phyloP scores from a whole-genome alignment of 2,113 vertebrate species.

The Bufo bufo region DNA sequence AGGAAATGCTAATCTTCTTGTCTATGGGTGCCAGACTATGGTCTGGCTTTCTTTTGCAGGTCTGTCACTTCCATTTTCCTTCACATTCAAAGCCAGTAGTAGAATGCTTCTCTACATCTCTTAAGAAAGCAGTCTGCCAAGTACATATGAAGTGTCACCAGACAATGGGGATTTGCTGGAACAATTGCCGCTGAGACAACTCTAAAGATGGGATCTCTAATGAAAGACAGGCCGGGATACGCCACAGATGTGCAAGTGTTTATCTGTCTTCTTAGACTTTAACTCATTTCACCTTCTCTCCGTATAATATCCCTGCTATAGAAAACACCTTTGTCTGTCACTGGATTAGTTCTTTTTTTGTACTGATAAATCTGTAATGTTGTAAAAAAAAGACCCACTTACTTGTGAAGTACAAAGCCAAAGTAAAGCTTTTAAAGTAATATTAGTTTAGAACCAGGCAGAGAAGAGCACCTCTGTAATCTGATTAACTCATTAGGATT shows the following conservation, averaged over 20 bases:
- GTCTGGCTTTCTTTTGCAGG: constrained; percentile 26
- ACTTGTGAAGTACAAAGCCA: constrained; percentile 41
- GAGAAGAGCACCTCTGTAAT: constrained; percentile 40
- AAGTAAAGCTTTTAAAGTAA: constrained; percentile 50
- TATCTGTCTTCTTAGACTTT: constrained; percentile 17
- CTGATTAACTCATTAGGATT: constrained; percentile 50
- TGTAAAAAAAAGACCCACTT: constrained; percentile 5
- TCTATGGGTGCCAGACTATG: constrained; percentile 10
- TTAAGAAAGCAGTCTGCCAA: constrained; percentile 37
- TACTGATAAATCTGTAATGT: constrained; percentile 42
- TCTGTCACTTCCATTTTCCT: constrained; percentile 20
- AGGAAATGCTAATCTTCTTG: constrained; percentile 16
- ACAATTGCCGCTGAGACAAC: constrained; percentile 10
- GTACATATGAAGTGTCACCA: constrained; percentile 34
- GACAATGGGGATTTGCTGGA: constrained; percentile 34
- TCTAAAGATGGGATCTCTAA: constrained; percentile 35
- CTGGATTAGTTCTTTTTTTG: constrained; percentile 27
- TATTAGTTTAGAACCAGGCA: constrained; percentile 47
- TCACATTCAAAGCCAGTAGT: constrained; percentile 7
- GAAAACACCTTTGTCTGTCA: constrained; percentile 34
- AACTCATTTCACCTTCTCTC: constrained; percentile 37
- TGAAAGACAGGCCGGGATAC: background rate
- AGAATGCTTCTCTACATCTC: constrained; percentile 19
- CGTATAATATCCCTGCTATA: constrained; percentile 7
- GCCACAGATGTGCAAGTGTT: constrained; percentile 1